These are phyloP conservation scores for Cynocephalus volans DNA, from an alignment of 2,113 vertebrate species.

Conservation along the genomic window DNA sequence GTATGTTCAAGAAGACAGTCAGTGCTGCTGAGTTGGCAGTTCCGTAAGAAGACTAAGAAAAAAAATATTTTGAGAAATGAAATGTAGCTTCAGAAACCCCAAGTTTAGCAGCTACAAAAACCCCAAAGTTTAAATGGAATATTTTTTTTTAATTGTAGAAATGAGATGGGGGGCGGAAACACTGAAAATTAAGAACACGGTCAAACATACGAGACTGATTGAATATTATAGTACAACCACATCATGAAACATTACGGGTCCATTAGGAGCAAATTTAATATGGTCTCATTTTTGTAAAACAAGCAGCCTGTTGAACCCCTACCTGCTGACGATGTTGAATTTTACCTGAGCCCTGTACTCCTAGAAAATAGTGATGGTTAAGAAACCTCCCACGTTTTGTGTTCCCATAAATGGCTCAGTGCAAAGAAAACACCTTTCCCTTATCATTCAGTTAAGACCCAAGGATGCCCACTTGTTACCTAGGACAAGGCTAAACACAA, in stretches of 20 bases:
- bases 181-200: background rate
- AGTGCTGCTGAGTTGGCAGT: background rate
- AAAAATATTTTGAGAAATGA: constrained; percentile 8
- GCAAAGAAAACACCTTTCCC: background rate
- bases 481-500: background rate
- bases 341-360: background rate
- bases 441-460: background rate
- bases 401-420: background rate
- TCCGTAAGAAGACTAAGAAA: background rate
- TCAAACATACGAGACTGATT: background rate
- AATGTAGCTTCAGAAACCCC: background rate
- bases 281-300: background rate
- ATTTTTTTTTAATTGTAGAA: background rate
- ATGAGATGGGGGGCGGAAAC: background rate
- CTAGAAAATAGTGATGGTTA: background rate
- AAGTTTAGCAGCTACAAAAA: background rate
- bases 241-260: background rate
- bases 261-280: background rate
- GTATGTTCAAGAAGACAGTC: background rate
- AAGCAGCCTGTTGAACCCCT: background rate
- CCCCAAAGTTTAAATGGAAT: background rate
- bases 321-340: background rate
- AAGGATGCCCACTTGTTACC: background rate
- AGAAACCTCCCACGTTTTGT: background rate
- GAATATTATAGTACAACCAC: background rate